Base-by-base conservation (phyloP, 2,888 invertebrate species). In the Abrostola tripartita region DNA sequence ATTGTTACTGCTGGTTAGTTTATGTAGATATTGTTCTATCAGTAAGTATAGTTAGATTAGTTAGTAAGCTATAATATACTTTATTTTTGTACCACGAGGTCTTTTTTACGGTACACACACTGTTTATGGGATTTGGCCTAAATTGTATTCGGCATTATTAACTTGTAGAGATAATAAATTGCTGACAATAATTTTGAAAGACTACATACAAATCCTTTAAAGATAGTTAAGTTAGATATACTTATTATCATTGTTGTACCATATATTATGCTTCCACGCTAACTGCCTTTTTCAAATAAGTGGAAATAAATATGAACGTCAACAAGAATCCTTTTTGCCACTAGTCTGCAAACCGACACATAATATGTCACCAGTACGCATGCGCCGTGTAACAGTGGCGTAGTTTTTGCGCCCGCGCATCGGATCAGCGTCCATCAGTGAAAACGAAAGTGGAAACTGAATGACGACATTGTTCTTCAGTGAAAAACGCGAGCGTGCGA, bases 361-460 rank as follows among this genome's bases (percentile, higher is more conserved):
- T 55, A 56, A 74, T 66, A 63, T 78, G 77, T 68, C 63, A 55
- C 58, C 79, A 66, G 81, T 81, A 81, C 81, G 37, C 12, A 37
- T 65, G 44, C 36, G 57, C 51, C 67, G 71, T 72, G 78, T 67
- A 65, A 73, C 55, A 76, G 73, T 68, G 70, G 69, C 70, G 81
- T 10, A 55, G 81, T 91, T 92, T 92, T 91, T 91, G 79, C 76
- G 65, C 70, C 88, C 87, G 80, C 78, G 66, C 78, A 68, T 76
- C 76, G 70, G 81, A 79, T 74, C 82, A 76, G 84, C 86, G 85
- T 86, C 87, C 85, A 85, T 82, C 83, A 85, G 89, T 84, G 92
- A 93, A 93, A 93, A 87, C 85, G 93, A 93, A 93, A 93, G 93
- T 93, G 93, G 93, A 93, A 92, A 92, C 81, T 78, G 79, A 90